Percentiles rank a stretch among this genome's conserved stretches.
Conservation (phyloP, 2,888 invertebrate species). For the Ypsolopha sequella region DNA sequence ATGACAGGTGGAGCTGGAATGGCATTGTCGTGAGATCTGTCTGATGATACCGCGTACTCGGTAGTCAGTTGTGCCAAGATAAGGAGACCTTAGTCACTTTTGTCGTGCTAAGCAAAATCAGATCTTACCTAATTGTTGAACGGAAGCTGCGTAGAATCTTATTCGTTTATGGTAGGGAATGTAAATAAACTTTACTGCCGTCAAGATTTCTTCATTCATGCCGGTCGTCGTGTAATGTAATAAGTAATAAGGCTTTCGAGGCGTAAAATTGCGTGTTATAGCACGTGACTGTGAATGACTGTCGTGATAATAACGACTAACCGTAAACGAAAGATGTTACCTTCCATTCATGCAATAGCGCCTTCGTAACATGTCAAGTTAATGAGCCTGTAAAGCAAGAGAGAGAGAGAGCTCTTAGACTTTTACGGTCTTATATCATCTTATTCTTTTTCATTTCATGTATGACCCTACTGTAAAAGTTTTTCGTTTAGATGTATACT, state of each 20-base stretch:
- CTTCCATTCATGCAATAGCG: neutral
- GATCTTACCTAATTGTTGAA: slow-evolving; percentile 50
- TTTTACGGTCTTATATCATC: no score
- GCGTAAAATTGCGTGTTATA: slow-evolving; percentile 40
- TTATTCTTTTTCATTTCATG: no score
- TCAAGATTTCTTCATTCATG: slow-evolving; percentile 61
- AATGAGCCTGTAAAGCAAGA: no score
- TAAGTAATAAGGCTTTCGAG: slow-evolving; percentile 32
- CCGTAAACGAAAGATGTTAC: neutral
- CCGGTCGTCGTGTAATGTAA: slow-evolving; percentile 24
- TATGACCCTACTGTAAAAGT: no score
- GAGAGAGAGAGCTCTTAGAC: no score
- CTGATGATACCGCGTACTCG: slow-evolving; percentile 28
- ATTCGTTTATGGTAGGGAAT: slow-evolving; percentile 56
- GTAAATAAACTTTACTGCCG: slow-evolving; percentile 52
- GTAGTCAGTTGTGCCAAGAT: slow-evolving; percentile 40
- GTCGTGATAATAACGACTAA: neutral
- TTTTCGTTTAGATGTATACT: no score
- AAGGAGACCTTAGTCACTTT: slow-evolving; percentile 23
- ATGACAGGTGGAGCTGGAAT: slow-evolving; percentile 64
- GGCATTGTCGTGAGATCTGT: slow-evolving; percentile 65
- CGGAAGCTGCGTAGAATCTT: slow-evolving; percentile 47
- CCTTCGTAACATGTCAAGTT: no score
- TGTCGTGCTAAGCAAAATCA: slow-evolving; percentile 28
- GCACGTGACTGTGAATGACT: slow-evolving; percentile 30